Evolutionary conservation across 2,797 vertebrate species (phyloP).

Genomic region (Meriones psammophilus): DNA sequence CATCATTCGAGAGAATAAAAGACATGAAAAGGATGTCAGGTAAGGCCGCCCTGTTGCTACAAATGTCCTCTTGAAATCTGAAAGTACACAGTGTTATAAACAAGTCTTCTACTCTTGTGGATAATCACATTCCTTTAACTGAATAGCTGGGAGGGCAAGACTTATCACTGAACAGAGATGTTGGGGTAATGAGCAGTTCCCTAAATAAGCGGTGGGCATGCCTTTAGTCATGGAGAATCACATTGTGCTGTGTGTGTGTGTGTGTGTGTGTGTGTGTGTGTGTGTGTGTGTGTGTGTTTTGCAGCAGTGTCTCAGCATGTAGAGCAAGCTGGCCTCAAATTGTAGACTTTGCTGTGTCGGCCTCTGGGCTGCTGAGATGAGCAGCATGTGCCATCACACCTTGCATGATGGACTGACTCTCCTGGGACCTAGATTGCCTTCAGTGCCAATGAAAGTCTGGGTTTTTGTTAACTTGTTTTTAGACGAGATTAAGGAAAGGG

Average conservation of each 20-base stretch:
- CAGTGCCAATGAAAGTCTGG: neutral
- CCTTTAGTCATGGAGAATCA: neutral
- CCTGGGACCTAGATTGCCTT: neutral
- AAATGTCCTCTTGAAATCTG: neutral
- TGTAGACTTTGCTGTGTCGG: neutral
- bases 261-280: neutral
- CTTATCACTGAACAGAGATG: neutral
- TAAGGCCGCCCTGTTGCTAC: slow-evolving; percentile 83
- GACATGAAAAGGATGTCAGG: slow-evolving; percentile 97
- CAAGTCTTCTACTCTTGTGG: neutral
- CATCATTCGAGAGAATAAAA: slow-evolving; percentile 96
- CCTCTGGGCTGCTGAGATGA: neutral
- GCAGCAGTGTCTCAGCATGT: neutral
- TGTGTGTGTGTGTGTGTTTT: neutral
- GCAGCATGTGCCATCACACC: neutral
- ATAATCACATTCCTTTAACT: neutral
- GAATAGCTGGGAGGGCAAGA: neutral
- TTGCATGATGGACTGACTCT: neutral
- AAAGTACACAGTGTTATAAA: slow-evolving; percentile 19
- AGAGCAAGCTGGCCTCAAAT: neutral
- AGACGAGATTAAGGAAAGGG: neutral
- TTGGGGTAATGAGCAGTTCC: neutral
- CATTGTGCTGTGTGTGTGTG: neutral
- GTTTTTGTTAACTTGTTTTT: neutral
- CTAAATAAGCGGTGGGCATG: neutral